Conservation (phyloP, 2,113 vertebrate genomes). For the Chloebia gouldiae region DNA sequence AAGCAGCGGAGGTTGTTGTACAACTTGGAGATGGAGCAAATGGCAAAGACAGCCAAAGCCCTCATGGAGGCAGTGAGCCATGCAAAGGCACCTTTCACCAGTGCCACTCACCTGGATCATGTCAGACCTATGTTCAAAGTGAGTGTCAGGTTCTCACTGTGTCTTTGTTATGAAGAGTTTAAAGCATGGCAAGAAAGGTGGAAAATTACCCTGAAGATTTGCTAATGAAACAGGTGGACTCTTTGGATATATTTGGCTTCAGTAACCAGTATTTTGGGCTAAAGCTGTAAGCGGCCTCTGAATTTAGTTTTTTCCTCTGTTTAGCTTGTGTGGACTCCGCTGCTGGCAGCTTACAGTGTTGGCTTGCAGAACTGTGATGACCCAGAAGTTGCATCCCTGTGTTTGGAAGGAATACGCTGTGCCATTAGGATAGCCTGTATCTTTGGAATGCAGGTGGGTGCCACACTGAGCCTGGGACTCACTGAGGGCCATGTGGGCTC, state of each 20-base stretch:
- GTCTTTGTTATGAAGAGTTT: neutral
- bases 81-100: conserved; percentile 94
- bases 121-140: conserved; percentile 99
- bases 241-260: neutral
- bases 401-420: conserved; percentile 95
- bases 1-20: conserved; percentile 93
- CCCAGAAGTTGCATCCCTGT: conserved; percentile 91
- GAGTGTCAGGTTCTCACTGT: conserved; percentile 12
- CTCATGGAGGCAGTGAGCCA: conserved; percentile 98
- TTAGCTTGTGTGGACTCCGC: conserved; percentile 94
- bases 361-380: conserved; percentile 97
- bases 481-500: neutral
- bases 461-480: neutral
- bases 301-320: neutral
- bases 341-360: conserved; percentile 94
- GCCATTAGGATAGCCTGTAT: conserved; percentile 94
- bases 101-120: conserved; percentile 94
- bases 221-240: neutral
- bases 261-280: neutral
- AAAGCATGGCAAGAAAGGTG: neutral
- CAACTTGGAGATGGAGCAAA: conserved; percentile 98
- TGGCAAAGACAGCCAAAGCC: conserved; percentile 97
- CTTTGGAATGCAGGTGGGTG: conserved; percentile 94
- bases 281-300: neutral
- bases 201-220: neutral